Evolutionary conservation across 2,113 vertebrate species (phyloP), one percentile per base, ranked within the genome.

Genomic region (Cygnus buccinator): DNA sequence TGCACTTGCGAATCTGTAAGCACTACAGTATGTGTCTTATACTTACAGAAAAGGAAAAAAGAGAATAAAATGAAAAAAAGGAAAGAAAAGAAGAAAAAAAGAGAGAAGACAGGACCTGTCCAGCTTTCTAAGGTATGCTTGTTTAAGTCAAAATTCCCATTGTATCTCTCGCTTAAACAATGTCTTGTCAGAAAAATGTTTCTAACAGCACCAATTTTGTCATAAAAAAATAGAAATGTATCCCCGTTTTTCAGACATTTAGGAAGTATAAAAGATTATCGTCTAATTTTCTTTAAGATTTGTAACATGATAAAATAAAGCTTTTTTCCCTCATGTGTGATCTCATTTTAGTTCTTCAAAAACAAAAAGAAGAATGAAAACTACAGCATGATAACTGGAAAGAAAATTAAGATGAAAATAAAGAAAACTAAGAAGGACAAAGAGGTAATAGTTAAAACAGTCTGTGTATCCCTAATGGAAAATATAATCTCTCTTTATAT

Each of bases 341-440:
- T 89, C 77, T 95, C 90, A 21, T 94, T 77, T 77, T 92, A 99
- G 99, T 99, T 98, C 95, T 98, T 99, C 66, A 99, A 99, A 91
- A 99, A 99, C 82, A 98, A 97, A 90, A 98, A 98, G 97, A 99
- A 98, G 86, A 98, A 95, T 84, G 98, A 99, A 81, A 99, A 98
- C 94, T 99, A 98, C 97, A 99, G 99, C 94, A 99, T 99, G 99
- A 99, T 99, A 96, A 99, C 99, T 48, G 99, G 99, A 93, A 99
- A 99, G 97, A 99, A 98, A 97, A 99, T 99, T 59, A 99, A 99
- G 95, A 99, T 99, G 99, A 99, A 98, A 97, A 98, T 99, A 89
- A 99, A 99, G 97, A 99, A 99, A 94, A 98, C 98, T 77, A 99
- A 99, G 97, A 98, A 98, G 90, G 99, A 99, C 96, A 99, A 99